A percentile compares a stretch with the other conserved stretches of the same genome.
phyloP scores from a whole-genome alignment of 2,888 invertebrate genomes.

The Melinopterus prodromus region DNA sequence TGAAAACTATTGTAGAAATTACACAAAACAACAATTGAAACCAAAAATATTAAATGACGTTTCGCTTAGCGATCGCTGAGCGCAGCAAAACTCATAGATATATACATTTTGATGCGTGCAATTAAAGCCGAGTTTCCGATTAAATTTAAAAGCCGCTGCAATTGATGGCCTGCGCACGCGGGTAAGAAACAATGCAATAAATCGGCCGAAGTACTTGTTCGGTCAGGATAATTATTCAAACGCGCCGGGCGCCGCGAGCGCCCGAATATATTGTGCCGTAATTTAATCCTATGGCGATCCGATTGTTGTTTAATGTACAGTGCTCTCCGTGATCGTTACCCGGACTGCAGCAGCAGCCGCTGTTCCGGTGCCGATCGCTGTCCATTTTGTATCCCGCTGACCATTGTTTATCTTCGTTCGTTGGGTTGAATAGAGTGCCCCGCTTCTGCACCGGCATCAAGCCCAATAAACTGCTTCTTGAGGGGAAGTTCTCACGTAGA shows the following conservation, averaged over 20 bases:
- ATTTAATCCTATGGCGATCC: conserved; percentile 23
- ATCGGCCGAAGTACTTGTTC: conserved; percentile 18
- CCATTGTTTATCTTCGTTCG: conserved; percentile 23
- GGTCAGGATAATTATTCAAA: conserved; percentile 25
- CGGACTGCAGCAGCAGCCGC: neutral
- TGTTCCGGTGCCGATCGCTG: conserved; percentile 5
- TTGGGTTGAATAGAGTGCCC: neutral
- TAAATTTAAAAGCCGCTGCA: conserved; percentile 6
- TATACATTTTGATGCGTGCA: neutral
- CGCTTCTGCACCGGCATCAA: neutral
- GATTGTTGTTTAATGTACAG: conserved; percentile 27
- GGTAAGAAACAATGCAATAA: conserved; percentile 24
- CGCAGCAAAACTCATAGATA: neutral
- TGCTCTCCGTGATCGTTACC: conserved; percentile 15
- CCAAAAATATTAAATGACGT: too few relatives aligned
- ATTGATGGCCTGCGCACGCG: neutral
- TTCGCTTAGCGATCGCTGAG: too few relatives aligned
- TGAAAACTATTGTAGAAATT: too few relatives aligned
- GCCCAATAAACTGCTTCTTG: neutral
- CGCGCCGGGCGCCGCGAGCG: neutral
- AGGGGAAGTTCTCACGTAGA: too few relatives aligned
- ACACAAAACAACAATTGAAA: too few relatives aligned
- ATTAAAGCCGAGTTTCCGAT: conserved; percentile 5
- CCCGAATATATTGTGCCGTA: conserved; percentile 23
- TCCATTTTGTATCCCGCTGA: conserved; percentile 18